phyloP scores from a whole-genome alignment of 1,140 invertebrate species.

The Lerema accius region DNA sequence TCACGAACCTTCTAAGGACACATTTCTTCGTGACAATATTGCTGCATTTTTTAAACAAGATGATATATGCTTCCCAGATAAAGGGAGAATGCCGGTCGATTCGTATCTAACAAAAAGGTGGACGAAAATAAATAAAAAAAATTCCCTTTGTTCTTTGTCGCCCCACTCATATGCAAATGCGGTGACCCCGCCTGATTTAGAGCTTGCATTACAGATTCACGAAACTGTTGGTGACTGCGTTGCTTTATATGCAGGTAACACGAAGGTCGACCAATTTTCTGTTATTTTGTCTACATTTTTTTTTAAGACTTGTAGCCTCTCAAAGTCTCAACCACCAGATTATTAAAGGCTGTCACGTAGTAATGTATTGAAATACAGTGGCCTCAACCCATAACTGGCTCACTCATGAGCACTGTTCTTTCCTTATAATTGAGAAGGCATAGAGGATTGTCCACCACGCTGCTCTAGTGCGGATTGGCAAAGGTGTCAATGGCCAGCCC shows the following conservation, averaged over 20 bases:
- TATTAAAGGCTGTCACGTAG: too few relatives aligned
- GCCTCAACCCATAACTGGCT: too few relatives aligned
- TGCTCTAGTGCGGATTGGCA: too few relatives aligned
- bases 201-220: constrained; percentile 64
- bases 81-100: constrained; percentile 62
- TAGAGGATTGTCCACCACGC: too few relatives aligned
- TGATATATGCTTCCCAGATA: constrained; percentile 68
- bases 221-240: constrained; percentile 63
- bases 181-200: constrained; percentile 66
- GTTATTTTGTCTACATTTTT: constrained; percentile 1
- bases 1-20: constrained; percentile 1
- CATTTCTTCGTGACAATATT: constrained; percentile 11
- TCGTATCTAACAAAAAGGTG: constrained; percentile 49
- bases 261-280: constrained; percentile 28
- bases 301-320: too few relatives aligned
- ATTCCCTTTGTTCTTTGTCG: constrained; percentile 77
- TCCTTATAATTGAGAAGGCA: too few relatives aligned
- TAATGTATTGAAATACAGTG: too few relatives aligned
- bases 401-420: too few relatives aligned
- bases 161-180: constrained; percentile 76
- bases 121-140: constrained; percentile 52
- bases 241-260: constrained; percentile 27
- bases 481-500: too few relatives aligned
- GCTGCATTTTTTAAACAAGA: constrained; percentile 47
- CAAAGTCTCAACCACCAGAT: too few relatives aligned